These are phyloP conservation scores for Acridotheres tristis DNA, from an alignment of 2,797 vertebrate genomes.

Conservation along the genomic window DNA sequence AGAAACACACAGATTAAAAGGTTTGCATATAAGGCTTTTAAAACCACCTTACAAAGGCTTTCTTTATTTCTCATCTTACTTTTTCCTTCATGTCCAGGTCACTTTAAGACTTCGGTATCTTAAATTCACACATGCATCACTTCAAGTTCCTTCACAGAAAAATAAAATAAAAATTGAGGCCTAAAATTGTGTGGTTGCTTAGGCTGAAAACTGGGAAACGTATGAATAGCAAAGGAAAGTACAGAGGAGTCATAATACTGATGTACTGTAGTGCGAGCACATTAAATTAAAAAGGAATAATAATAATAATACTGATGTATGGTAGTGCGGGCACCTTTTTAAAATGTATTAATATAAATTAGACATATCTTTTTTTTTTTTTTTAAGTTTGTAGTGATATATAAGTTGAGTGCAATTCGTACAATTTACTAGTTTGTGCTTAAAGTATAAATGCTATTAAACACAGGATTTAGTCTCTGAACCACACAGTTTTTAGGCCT, in stretches of 20 bases:
- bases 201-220: constrained; percentile 84
- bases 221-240: constrained; percentile 88
- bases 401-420: constrained; percentile 99
- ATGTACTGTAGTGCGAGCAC: constrained; percentile 92
- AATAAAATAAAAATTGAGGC: constrained; percentile 87
- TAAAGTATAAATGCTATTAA: constrained; percentile 99
- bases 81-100: constrained; percentile 91
- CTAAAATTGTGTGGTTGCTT: constrained; percentile 97
- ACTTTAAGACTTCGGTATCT: constrained; percentile 92
- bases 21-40: constrained; percentile 99
- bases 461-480: constrained; percentile 99
- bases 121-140: constrained; percentile 92
- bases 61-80: constrained; percentile 88
- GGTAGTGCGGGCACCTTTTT: constrained; percentile 91
- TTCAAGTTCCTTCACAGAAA: constrained; percentile 93
- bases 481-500: constrained; percentile 99
- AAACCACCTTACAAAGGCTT: constrained; percentile 99
- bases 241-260: constrained; percentile 87
- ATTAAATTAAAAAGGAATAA: constrained; percentile 88
- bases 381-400: constrained; percentile 99
- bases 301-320: constrained; percentile 90
- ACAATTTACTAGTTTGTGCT: constrained; percentile 99
- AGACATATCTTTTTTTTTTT: constrained; percentile 95
- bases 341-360: constrained; percentile 99
- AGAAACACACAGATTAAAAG: constrained; percentile 99